Conservation (phyloP, 2,113 vertebrate species). For the Misgurnus anguillicaudatus region DNA sequence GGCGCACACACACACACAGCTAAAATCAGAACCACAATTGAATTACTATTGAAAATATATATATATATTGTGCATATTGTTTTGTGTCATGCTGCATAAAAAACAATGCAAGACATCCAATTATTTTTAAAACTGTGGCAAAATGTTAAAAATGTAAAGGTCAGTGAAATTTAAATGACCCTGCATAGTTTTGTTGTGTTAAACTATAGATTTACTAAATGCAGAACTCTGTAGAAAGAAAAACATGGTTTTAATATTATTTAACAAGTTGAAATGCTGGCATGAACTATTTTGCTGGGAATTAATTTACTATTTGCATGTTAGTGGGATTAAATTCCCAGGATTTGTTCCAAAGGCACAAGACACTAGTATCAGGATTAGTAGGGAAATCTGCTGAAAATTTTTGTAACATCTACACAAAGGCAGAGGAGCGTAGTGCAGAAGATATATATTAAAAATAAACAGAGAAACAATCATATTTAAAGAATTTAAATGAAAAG, state of each 20-base stretch:
- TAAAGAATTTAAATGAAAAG: conserved; percentile 28
- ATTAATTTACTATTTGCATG: conserved; percentile 60
- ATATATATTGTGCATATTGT: too few species aligned
- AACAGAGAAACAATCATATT: conserved; percentile 11
- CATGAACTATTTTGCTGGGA: conserved; percentile 47
- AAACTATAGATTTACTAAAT: too few species aligned
- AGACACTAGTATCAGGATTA: conserved; percentile 57
- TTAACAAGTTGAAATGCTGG: too few species aligned
- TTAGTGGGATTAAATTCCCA: conserved; percentile 53
- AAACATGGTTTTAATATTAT: too few species aligned
- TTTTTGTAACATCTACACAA: conserved; percentile 41
- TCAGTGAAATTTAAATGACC: too few species aligned
- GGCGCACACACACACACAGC: neutral
- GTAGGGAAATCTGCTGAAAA: conserved; percentile 48
- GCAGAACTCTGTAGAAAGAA: too few species aligned
- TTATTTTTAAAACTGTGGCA: too few species aligned
- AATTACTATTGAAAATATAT: too few species aligned
- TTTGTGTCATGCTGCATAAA: too few species aligned
- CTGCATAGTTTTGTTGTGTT: too few species aligned
- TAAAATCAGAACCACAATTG: neutral
- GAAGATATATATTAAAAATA: conserved; percentile 35
- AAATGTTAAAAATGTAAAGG: too few species aligned
- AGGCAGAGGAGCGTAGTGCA: conserved; percentile 1
- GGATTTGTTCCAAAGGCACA: conserved; percentile 56
- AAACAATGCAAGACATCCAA: too few species aligned